Conservation (phyloP, 2,113 vertebrate species). For the Embiotoca jacksoni region DNA sequence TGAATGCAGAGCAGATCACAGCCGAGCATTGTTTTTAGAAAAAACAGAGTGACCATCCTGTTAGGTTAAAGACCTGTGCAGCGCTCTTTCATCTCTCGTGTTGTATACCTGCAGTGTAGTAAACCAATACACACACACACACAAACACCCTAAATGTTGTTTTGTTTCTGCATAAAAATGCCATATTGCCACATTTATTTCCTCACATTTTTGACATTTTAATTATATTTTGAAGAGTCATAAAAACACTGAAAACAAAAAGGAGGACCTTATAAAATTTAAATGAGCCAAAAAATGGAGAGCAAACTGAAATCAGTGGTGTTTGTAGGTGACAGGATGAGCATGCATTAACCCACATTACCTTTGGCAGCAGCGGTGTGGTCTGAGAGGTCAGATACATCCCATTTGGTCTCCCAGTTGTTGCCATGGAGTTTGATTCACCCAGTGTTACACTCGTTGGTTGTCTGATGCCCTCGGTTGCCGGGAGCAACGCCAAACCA, state of each 20-base stretch:
- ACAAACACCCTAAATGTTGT: neutral
- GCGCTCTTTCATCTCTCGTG: constrained; percentile 28
- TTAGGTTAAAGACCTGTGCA: constrained; percentile 54
- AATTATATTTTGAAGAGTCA: constrained; percentile 10
- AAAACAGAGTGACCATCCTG: constrained; percentile 45
- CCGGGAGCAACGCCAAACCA: constrained; percentile 81
- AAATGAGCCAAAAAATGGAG: constrained; percentile 14
- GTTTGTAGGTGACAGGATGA: constrained; percentile 4
- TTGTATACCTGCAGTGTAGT: constrained; percentile 3
- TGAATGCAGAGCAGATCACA: constrained; percentile 73
- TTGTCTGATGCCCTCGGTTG: constrained; percentile 83
- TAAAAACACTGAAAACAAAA: neutral
- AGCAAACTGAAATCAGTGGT: neutral
- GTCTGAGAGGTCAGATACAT: constrained; percentile 80
- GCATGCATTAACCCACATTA: constrained; percentile 47
- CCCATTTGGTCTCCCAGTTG: constrained; percentile 82
- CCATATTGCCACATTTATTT: neutral
- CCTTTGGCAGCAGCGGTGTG: constrained; percentile 86
- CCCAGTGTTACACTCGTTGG: constrained; percentile 71
- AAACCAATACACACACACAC: neutral
- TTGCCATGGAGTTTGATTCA: constrained; percentile 83
- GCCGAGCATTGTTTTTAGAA: constrained; percentile 47
- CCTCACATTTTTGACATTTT: neutral
- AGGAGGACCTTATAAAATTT: constrained; percentile 6
- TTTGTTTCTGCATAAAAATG: neutral